A percentile compares a stretch with the other conserved stretches of the same genome.
These are phyloP conservation scores for Drosophila affinis DNA, from an alignment of 2,888 invertebrate genomes.

Conservation along the genomic window DNA sequence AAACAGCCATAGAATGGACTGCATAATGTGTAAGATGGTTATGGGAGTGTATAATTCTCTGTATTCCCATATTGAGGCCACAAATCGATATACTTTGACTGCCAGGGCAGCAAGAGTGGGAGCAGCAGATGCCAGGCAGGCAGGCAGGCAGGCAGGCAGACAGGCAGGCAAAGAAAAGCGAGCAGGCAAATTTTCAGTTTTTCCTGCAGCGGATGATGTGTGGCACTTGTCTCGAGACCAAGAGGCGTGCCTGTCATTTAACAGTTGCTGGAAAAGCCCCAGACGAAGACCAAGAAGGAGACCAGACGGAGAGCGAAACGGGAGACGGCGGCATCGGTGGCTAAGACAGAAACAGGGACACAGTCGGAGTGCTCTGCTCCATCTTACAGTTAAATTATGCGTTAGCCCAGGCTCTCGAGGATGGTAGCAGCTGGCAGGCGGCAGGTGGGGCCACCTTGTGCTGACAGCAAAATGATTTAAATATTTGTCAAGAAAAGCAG, in stretches of 20 bases:
- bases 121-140: not conserved
- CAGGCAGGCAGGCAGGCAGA: not conserved
- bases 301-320: not conserved
- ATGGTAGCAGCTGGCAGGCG: slow-evolving; percentile 17
- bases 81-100: too few species aligned
- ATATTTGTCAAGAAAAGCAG: slow-evolving; percentile 54
- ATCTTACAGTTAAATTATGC: slow-evolving; percentile 71
- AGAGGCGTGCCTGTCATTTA: slow-evolving; percentile 26
- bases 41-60: too few species aligned
- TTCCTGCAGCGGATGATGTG: slow-evolving; percentile 21
- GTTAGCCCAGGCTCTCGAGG: slow-evolving; percentile 15
- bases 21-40: too few species aligned
- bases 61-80: too few species aligned
- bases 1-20: too few species aligned
- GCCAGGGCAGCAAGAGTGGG: too few species aligned
- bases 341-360: slow-evolving; percentile 2
- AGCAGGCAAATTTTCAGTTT: slow-evolving; percentile 49
- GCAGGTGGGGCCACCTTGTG: slow-evolving; percentile 15
- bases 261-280: slow-evolving; percentile 8
- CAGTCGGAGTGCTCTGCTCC: slow-evolving; percentile 1
- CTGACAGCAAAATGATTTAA: slow-evolving; percentile 62
- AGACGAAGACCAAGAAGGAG: not conserved
- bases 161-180: slow-evolving; percentile 21
- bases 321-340: not conserved
- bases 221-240: slow-evolving; percentile 42